These are phyloP conservation scores for Cataglyphis altisquamis DNA, from an alignment of 2,888 invertebrate species.

Conservation along the genomic window DNA sequence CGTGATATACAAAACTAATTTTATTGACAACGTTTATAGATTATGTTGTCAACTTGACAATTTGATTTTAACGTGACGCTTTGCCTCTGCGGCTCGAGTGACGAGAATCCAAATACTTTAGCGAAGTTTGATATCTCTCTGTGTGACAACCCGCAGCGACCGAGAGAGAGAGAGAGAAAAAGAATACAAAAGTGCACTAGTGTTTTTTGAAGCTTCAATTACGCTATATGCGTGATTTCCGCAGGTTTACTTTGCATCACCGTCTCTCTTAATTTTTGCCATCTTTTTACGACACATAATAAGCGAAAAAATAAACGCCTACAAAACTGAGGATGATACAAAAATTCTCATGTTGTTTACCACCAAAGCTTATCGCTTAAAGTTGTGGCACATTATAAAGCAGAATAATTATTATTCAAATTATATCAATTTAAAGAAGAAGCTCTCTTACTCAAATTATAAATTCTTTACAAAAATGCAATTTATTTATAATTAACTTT, in stretches of 20 bases:
- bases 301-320: neutral
- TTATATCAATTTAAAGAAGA: neutral
- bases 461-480: neutral
- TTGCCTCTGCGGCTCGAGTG: neutral
- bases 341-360: neutral
- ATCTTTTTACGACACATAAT: neutral
- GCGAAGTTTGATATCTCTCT: slow-evolving; percentile 35
- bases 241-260: slow-evolving; percentile 1
- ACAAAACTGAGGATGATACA: neutral
- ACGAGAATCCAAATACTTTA: slow-evolving; percentile 36
- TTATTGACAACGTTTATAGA: neutral
- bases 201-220: slow-evolving; percentile 49
- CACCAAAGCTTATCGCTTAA: neutral
- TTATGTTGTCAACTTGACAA: slow-evolving; percentile 26
- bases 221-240: slow-evolving; percentile 23
- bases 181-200: slow-evolving; percentile 7
- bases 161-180: neutral
- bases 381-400: neutral
- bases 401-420: slow-evolving; percentile 3
- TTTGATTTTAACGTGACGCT: slow-evolving; percentile 32
- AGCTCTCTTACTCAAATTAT: neutral
- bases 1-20: neutral
- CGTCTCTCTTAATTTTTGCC: slow-evolving; percentile 7
- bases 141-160: neutral
- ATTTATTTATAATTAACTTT: neutral